phyloP scores from a whole-genome alignment of 2,888 invertebrate species.

The Ferrisia virgata region DNA sequence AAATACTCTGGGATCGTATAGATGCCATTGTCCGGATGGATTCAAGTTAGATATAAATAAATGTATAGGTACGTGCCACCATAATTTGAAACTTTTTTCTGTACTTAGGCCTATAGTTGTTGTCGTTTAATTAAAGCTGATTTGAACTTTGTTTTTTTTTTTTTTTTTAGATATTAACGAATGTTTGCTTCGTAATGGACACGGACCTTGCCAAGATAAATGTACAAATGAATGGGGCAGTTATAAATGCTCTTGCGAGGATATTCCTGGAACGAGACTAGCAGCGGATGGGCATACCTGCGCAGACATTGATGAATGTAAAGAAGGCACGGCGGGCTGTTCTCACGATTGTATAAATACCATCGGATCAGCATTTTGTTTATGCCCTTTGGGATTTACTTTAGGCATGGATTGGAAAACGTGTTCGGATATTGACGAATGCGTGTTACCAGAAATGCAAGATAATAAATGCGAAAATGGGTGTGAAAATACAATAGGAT shows the following conservation, averaged over 20 bases:
- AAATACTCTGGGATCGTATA: conserved; percentile 60
- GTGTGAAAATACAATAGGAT: conserved; percentile 14
- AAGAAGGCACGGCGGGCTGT: conserved; percentile 57
- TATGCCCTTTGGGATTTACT: conserved; percentile 48
- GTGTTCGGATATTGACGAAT: conserved; percentile 54
- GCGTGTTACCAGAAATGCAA: conserved; percentile 54
- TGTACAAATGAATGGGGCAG: conserved; percentile 61
- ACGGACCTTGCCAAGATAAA: conserved; percentile 64
- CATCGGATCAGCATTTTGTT: conserved; percentile 54
- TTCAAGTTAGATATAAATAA: conserved; percentile 57
- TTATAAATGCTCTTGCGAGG: conserved; percentile 60
- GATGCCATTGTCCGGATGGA: conserved; percentile 59
- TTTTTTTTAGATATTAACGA: conserved; percentile 59
- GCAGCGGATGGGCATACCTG: conserved; percentile 60
- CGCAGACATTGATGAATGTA: conserved; percentile 59
- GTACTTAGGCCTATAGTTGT: not conserved
- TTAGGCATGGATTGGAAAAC: conserved; percentile 49
- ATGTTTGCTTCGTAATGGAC: conserved; percentile 62
- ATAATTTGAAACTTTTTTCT: not conserved
- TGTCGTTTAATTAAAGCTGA: not conserved
- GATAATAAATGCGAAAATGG: not conserved
- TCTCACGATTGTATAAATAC: conserved; percentile 62
- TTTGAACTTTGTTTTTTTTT: no score
- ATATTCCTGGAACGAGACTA: conserved; percentile 61
- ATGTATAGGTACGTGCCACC: conserved; percentile 55